phyloP scores from a whole-genome alignment of 2,888 invertebrate species.

The Ophion ellenae region DNA sequence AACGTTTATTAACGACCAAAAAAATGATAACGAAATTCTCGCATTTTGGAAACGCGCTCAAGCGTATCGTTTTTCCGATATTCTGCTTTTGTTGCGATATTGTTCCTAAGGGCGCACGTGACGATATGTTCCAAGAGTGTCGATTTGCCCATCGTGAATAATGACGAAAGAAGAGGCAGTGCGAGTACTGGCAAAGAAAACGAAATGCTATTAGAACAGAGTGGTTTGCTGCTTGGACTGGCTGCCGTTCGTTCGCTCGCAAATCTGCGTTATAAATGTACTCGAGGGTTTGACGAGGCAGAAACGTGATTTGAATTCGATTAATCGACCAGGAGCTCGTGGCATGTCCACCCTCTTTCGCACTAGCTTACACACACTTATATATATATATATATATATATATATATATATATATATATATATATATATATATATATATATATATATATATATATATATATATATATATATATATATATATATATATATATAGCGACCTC shows the following conservation, averaged over 20 bases:
- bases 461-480: neutral
- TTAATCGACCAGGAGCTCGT: constrained; percentile 53
- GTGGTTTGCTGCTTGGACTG: constrained; percentile 21
- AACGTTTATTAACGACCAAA: no score
- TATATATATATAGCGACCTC: neutral
- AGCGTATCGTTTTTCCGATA: no score
- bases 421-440: neutral
- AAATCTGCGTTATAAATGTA: constrained; percentile 61
- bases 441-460: neutral
- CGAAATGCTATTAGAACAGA: constrained; percentile 53
- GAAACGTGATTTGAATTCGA: constrained; percentile 63
- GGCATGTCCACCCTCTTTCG: constrained; percentile 34
- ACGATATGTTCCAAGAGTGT: constrained; percentile 15
- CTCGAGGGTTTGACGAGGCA: constrained; percentile 56
- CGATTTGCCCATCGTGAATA: constrained; percentile 33
- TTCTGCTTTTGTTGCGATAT: no score
- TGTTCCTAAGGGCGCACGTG: no score
- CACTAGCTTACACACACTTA: constrained; percentile 22
- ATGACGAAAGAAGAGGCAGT: constrained; percentile 29
- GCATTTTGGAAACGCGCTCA: no score
- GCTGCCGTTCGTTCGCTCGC: constrained; percentile 34
- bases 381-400: neutral
- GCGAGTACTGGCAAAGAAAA: constrained; percentile 14
- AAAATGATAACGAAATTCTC: no score
- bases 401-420: neutral